Evolutionary conservation across 2,888 invertebrate genomes (phyloP).

Genomic region (Agrilus cyanescens): DNA sequence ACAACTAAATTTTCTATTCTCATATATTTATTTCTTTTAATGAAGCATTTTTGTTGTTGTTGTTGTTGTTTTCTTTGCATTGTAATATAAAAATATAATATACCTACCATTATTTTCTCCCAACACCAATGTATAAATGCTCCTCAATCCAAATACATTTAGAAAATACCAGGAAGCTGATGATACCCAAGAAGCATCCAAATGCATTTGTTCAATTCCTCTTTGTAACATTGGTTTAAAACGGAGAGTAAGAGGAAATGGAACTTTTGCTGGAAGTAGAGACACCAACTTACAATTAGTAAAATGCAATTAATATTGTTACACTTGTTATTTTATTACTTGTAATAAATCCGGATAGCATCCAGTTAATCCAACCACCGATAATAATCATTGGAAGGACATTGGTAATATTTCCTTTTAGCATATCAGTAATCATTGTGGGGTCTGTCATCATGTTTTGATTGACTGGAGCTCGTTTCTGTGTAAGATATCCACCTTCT

Average conservation of each 20-base stretch:
- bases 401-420: constrained; percentile 94
- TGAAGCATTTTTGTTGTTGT: too few relatives aligned
- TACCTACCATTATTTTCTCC: constrained; percentile 82
- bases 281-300: not conserved
- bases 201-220: constrained; percentile 80
- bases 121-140: constrained; percentile 88
- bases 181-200: constrained; percentile 97
- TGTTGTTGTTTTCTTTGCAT: not conserved
- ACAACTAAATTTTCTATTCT: not conserved
- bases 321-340: constrained; percentile 28
- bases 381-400: constrained; percentile 96
- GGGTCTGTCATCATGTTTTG: constrained; percentile 90
- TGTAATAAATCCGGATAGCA: constrained; percentile 95
- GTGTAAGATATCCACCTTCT: constrained; percentile 80
- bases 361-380: constrained; percentile 99
- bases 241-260: constrained; percentile 88
- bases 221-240: constrained; percentile 98
- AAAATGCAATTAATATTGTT: not conserved
- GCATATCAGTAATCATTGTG: constrained; percentile 91
- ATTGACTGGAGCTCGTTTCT: constrained; percentile 66
- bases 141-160: constrained; percentile 91
- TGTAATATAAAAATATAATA: not conserved
- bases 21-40: too few relatives aligned
- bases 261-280: constrained; percentile 67
- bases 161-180: constrained; percentile 99